phyloP scores from a whole-genome alignment of 2,888 invertebrate species.

The Chromoteleia sp. region DNA sequence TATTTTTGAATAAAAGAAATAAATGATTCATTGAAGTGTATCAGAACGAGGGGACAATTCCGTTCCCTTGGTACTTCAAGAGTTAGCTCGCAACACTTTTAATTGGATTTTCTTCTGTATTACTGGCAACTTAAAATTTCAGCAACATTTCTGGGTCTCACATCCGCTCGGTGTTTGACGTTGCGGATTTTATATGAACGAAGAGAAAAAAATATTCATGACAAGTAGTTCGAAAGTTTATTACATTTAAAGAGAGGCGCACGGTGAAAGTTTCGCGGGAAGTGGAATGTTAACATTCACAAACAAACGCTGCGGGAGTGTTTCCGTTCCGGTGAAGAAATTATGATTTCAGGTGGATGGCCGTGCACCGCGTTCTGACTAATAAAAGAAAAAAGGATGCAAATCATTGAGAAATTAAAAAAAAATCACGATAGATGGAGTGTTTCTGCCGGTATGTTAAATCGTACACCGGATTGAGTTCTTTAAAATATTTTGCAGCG shows the following conservation, averaged over 20 bases:
- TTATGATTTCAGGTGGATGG: conserved; percentile 44
- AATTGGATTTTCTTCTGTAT: background rate
- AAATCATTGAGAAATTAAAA: conserved; percentile 13
- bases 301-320: conserved; percentile 46
- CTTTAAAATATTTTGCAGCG: background rate
- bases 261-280: conserved; percentile 41
- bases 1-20: too few relatives aligned
- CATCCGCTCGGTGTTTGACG: conserved; percentile 43
- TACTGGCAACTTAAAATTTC: too few relatives aligned
- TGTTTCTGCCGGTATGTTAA: background rate
- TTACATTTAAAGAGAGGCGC: conserved; percentile 57
- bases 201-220: conserved; percentile 35
- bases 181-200: conserved; percentile 41
- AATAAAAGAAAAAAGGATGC: background rate
- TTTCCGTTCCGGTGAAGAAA: conserved; percentile 54
- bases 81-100: background rate
- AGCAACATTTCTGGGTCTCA: background rate
- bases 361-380: conserved; percentile 14
- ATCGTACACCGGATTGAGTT: background rate
- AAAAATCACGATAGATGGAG: background rate
- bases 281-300: conserved; percentile 44
- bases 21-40: too few relatives aligned
- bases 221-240: conserved; percentile 66
- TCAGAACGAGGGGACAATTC: too few relatives aligned
- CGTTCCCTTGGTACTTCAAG: too few relatives aligned